These are phyloP conservation scores for Bryconaethiops microstoma DNA, from an alignment of 2,797 vertebrate species.

Conservation along the genomic window DNA sequence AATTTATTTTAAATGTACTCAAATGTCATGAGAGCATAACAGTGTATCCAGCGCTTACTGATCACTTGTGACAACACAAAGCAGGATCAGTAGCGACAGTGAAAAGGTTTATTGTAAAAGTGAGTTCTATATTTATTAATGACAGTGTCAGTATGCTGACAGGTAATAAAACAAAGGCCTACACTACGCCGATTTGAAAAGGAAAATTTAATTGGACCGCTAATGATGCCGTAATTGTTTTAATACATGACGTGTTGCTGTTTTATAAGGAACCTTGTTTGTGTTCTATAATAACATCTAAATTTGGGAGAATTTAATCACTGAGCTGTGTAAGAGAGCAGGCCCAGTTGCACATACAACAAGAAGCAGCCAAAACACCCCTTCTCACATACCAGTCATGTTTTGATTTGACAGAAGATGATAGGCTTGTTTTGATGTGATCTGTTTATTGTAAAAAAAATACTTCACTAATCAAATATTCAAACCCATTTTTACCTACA, in stretches of 20 bases:
- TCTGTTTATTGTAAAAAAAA: too few species aligned
- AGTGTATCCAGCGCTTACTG: slow-evolving; percentile 17
- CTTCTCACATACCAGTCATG: background rate
- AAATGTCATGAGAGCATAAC: background rate
- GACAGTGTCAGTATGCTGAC: slow-evolving; percentile 5
- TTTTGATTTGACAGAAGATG: background rate
- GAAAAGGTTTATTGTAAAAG: slow-evolving; percentile 4
- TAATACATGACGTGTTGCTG: background rate
- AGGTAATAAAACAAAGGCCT: slow-evolving; percentile 5
- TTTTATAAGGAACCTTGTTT: background rate
- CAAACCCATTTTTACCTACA: too few species aligned
- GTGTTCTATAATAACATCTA: background rate
- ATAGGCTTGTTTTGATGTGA: too few species aligned
- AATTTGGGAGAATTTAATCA: background rate
- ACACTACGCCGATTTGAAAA: background rate
- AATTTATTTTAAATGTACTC: background rate
- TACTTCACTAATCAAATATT: too few species aligned
- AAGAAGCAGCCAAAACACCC: background rate
- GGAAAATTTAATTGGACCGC: background rate
- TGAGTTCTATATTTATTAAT: slow-evolving; percentile 19
- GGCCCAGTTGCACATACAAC: background rate
- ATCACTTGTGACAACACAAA: background rate
- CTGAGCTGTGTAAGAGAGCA: background rate
- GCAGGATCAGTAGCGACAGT: background rate
- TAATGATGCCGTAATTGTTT: background rate